Percentiles rank a stretch among this genome's conserved stretches.
These are phyloP conservation scores for Phyllotreta cruciferae DNA, from an alignment of 2,888 invertebrate genomes.

Conservation along the genomic window DNA sequence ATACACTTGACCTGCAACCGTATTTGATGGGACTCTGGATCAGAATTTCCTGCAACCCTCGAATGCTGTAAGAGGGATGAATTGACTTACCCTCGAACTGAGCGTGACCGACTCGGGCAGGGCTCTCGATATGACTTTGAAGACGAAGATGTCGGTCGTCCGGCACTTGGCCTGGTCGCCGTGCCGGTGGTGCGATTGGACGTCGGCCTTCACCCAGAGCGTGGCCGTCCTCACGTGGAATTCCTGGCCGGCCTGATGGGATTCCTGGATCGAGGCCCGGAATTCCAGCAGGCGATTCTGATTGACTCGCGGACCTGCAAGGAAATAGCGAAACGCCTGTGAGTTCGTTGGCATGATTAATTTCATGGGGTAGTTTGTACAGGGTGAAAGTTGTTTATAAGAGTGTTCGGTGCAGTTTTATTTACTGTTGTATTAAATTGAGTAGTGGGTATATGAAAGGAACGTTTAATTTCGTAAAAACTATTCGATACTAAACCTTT, in stretches of 20 bases:
- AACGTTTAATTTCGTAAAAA: neutral
- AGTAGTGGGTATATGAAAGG: neutral
- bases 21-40: too few species aligned
- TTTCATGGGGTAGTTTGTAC: too few species aligned
- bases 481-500: too few species aligned
- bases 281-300: conserved; percentile 88
- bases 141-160: conserved; percentile 56
- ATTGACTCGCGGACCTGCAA: conserved; percentile 80
- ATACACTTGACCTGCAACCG: too few species aligned
- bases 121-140: conserved; percentile 57
- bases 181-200: conserved; percentile 54
- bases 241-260: conserved; percentile 63
- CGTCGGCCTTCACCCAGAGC: conserved; percentile 76
- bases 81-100: conserved; percentile 65
- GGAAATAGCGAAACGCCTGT: too few species aligned
- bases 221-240: conserved; percentile 79
- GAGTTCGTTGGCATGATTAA: too few species aligned
- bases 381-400: too few species aligned
- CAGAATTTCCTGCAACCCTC: too few species aligned
- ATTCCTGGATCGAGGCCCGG: conserved; percentile 69
- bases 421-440: too few species aligned
- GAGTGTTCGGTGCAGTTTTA: too few species aligned
- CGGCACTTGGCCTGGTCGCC: conserved; percentile 48
- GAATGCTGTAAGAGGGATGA: too few species aligned
- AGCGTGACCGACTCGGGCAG: conserved; percentile 69